These are phyloP conservation scores for Acleris cristana DNA, from an alignment of 2,888 invertebrate genomes.

Conservation along the genomic window DNA sequence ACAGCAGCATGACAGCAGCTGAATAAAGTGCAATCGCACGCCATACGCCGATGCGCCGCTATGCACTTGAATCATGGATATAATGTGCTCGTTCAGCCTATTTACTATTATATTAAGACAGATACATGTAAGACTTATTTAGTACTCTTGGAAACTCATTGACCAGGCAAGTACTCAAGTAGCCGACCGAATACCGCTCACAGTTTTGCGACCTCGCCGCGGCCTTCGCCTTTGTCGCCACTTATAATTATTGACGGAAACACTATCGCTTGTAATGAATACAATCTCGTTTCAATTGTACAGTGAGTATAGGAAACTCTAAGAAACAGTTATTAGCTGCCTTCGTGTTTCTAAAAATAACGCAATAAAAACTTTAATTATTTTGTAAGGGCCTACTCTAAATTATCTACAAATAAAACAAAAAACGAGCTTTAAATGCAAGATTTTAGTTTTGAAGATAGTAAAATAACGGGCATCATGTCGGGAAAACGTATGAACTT, in stretches of 20 bases:
- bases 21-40: conserved; percentile 24
- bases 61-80: background rate
- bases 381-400: too few species aligned
- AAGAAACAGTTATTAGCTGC: too few species aligned
- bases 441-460: too few species aligned
- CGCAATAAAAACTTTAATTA: too few species aligned
- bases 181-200: conserved; percentile 51
- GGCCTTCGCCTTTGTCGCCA: conserved; percentile 69
- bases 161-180: conserved; percentile 26
- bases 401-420: too few species aligned
- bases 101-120: too few species aligned
- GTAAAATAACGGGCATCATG: too few species aligned
- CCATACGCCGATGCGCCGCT: background rate
- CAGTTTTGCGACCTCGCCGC: conserved; percentile 68
- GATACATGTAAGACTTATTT: too few species aligned
- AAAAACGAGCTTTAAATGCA: too few species aligned
- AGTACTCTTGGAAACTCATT: background rate
- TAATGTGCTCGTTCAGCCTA: too few species aligned
- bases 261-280: conserved; percentile 31
- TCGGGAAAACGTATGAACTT: too few species aligned
- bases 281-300: background rate
- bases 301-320: background rate
- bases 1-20: conserved; percentile 10
- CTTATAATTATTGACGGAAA: conserved; percentile 55
- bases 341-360: too few species aligned